Percentiles rank a stretch among this genome's conserved stretches.
phyloP scores from a whole-genome alignment of 2,888 invertebrate species.

The Micoletzkya japonica region DNA sequence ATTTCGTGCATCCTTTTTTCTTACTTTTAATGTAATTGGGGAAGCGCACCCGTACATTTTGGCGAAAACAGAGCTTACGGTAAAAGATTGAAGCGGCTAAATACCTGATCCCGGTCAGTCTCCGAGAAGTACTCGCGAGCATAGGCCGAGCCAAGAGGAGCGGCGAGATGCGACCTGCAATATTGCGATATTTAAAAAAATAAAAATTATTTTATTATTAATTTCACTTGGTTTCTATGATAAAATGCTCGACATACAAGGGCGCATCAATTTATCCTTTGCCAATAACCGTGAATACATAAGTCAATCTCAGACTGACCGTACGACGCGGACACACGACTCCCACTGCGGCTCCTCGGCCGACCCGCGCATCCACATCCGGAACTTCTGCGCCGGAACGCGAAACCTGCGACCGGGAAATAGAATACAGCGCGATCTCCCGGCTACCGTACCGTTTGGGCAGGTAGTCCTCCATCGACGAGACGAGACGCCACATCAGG shows the following conservation, averaged over 20 bases:
- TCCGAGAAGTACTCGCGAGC: constrained; percentile 44
- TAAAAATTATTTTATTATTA: too few relatives aligned
- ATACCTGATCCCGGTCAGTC: constrained; percentile 30
- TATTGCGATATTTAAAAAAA: background rate
- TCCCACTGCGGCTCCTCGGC: constrained; percentile 45
- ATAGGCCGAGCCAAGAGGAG: constrained; percentile 51
- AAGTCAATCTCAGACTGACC: constrained; percentile 26
- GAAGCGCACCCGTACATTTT: too few relatives aligned
- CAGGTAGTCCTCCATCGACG: constrained; percentile 46
- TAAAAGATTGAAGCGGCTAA: too few relatives aligned
- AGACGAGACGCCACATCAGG: constrained; percentile 54
- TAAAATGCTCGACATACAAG: too few relatives aligned
- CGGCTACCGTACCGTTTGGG: constrained; percentile 32
- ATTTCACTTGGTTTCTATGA: too few relatives aligned
- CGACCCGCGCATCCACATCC: constrained; percentile 39
- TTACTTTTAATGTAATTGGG: background rate
- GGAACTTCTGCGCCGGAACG: constrained; percentile 41
- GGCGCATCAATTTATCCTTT: background rate
- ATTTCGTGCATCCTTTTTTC: constrained; percentile 7
- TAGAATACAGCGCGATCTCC: too few relatives aligned
- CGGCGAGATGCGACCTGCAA: constrained; percentile 39
- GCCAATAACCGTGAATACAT: background rate
- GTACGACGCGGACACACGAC: constrained; percentile 49
- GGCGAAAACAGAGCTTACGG: too few relatives aligned
- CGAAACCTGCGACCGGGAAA: constrained; percentile 30